A percentile compares a stretch with the other conserved stretches of the same genome.
Conservation (phyloP, 2,888 invertebrate species). For the Notodonta ziczac region DNA sequence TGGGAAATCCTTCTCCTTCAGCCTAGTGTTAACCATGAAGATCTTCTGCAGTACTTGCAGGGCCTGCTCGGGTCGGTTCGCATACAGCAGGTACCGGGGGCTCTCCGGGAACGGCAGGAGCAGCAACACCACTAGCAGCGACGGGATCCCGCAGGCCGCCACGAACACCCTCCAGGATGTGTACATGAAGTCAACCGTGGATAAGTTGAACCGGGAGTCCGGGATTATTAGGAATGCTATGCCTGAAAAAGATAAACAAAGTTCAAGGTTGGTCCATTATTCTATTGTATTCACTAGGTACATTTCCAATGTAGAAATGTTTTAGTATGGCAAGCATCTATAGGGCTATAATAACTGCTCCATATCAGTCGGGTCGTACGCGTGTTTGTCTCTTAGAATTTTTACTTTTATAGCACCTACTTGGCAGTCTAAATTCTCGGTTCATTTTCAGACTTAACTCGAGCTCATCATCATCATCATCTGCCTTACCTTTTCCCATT, state of each 20-base stretch:
- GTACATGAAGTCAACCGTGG: conserved; percentile 68
- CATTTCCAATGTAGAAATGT: too few relatives aligned
- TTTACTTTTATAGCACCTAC: too few relatives aligned
- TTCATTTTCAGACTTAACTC: too few relatives aligned
- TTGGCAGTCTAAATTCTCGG: too few relatives aligned
- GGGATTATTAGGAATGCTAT: conserved; percentile 79
- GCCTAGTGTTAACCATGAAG: conserved; percentile 81
- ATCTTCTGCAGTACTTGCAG: conserved; percentile 81
- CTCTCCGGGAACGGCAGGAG: conserved; percentile 84
- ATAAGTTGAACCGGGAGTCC: conserved; percentile 63
- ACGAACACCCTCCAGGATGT: conserved; percentile 87
- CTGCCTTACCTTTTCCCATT: too few relatives aligned
- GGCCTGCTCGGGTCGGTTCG: conserved; percentile 78
- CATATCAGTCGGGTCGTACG: too few relatives aligned
- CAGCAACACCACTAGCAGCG: conserved; percentile 77
- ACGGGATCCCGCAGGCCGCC: conserved; percentile 85
- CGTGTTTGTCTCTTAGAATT: too few relatives aligned
- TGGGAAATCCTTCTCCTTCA: conserved; percentile 79
- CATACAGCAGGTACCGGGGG: conserved; percentile 81
- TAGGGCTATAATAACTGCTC: too few relatives aligned
- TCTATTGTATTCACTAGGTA: too few relatives aligned
- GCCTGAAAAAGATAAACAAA: conserved; percentile 45
- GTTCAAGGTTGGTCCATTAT: too few relatives aligned
- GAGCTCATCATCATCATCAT: too few relatives aligned
- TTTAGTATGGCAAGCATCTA: too few relatives aligned